phyloP scores from a whole-genome alignment of 2,888 invertebrate species.

The Hesperia comma region DNA sequence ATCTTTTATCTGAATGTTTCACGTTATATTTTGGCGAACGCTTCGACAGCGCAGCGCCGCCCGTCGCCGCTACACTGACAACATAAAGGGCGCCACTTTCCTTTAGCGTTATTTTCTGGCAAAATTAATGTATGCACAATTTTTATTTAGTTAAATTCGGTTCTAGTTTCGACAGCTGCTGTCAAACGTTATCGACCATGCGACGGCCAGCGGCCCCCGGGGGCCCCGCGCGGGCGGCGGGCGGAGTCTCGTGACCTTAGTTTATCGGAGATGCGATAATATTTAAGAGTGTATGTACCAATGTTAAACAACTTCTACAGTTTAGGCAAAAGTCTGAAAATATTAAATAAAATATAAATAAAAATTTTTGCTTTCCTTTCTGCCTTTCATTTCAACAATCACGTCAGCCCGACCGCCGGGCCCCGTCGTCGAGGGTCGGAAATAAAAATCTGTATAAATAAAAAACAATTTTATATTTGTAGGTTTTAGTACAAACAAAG shows the following conservation, averaged over 20 bases:
- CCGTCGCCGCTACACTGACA: too few relatives aligned
- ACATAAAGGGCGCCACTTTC: too few relatives aligned
- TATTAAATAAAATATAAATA: constrained; percentile 58
- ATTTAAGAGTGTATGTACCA: constrained; percentile 56
- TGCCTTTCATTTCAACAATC: constrained; percentile 27
- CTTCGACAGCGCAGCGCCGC: constrained; percentile 18
- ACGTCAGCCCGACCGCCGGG: not conserved
- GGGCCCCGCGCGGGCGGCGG: too few relatives aligned
- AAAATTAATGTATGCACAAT: too few relatives aligned
- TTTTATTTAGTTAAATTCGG: too few relatives aligned
- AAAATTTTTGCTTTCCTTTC: constrained; percentile 72
- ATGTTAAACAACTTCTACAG: constrained; percentile 68
- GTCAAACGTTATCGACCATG: too few relatives aligned
- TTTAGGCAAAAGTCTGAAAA: constrained; percentile 77
- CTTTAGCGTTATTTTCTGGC: too few relatives aligned
- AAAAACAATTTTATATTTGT: constrained; percentile 68
- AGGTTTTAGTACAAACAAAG: constrained; percentile 54
- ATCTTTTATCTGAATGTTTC: constrained; percentile 43
- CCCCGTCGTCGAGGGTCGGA: not conserved
- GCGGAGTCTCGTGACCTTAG: constrained; percentile 47
- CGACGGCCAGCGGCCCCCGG: too few relatives aligned
- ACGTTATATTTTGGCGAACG: constrained; percentile 39
- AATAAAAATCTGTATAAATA: constrained; percentile 56
- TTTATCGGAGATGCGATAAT: constrained; percentile 55
- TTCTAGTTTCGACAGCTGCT: too few relatives aligned